Percentiles rank a stretch among this genome's conserved stretches.
These are phyloP conservation scores for Pristionchus fissidentatus DNA, from an alignment of 2,888 invertebrate genomes.

Conservation along the genomic window DNA sequence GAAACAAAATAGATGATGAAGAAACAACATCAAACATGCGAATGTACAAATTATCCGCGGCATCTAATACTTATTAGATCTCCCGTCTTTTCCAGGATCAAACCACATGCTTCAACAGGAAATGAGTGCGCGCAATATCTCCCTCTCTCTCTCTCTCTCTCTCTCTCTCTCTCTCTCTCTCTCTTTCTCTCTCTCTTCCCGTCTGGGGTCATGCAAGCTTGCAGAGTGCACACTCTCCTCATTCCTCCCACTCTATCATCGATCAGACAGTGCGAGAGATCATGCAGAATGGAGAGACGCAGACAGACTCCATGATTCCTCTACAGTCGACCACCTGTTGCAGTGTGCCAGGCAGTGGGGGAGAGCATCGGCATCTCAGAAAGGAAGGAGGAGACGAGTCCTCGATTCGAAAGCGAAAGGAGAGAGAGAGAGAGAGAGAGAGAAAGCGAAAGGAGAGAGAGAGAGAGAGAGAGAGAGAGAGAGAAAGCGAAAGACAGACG, in stretches of 20 bases:
- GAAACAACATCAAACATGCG: background rate
- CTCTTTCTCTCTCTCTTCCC: no score
- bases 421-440: no score
- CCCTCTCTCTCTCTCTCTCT: no score
- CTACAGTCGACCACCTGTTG: slow-evolving; percentile 21
- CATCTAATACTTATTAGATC: background rate
- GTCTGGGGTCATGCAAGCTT: slow-evolving; percentile 35
- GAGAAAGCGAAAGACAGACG: slow-evolving; percentile 9
- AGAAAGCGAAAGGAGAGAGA: slow-evolving; percentile 11
- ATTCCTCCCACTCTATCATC: background rate
- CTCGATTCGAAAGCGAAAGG: slow-evolving; percentile 21
- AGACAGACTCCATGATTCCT: no score
- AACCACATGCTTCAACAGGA: slow-evolving; percentile 16
- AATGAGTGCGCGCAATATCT: slow-evolving; percentile 39
- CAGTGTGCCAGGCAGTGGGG: slow-evolving; percentile 38
- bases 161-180: no score
- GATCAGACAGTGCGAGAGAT: no score
- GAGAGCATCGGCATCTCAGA: slow-evolving; percentile 43
- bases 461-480: no score
- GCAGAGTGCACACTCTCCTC: background rate
- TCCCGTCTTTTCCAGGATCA: background rate
- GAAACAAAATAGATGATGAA: background rate
- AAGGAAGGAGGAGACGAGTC: background rate
- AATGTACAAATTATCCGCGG: background rate
- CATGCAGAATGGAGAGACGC: no score